Conservation (phyloP, 2,888 invertebrate genomes). For the Spodoptera littoralis region DNA sequence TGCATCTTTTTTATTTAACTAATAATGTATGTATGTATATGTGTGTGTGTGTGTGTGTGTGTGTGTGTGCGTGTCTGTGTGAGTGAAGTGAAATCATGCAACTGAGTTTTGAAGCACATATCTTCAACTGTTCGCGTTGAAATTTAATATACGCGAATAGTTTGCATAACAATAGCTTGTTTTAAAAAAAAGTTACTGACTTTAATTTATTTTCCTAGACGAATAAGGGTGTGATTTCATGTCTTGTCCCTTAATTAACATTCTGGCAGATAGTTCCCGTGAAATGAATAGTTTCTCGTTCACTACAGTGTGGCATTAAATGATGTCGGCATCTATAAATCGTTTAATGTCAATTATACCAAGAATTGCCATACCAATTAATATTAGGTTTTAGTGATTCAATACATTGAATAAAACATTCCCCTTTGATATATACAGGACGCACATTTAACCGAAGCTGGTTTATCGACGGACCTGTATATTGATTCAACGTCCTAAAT, state of each 20-base stretch:
- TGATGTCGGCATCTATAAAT: conserved; percentile 60
- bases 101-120: too few relatives aligned
- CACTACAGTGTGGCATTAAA: conserved; percentile 52
- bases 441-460: conserved; percentile 43
- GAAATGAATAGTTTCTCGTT: conserved; percentile 31
- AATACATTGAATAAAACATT: conserved; percentile 64
- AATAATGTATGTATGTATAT: too few relatives aligned
- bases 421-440: conserved; percentile 51
- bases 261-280: conserved; percentile 37
- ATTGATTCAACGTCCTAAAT: conserved; percentile 41
- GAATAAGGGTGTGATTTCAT: conserved; percentile 9
- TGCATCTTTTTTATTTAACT: too few relatives aligned
- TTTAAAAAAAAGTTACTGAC: too few relatives aligned
- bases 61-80: too few relatives aligned
- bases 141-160: too few relatives aligned
- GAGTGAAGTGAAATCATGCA: too few relatives aligned
- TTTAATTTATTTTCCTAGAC: too few relatives aligned
- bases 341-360: conserved; percentile 65
- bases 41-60: too few relatives aligned
- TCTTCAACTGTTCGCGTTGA: too few relatives aligned
- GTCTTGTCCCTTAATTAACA: conserved; percentile 43
- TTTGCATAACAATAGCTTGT: too few relatives aligned
- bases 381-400: conserved; percentile 63
- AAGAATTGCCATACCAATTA: conserved; percentile 64
- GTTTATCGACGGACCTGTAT: conserved; percentile 44